A percentile compares a stretch with the other conserved stretches of the same genome.
phyloP scores from a whole-genome alignment of 2,888 invertebrate genomes.

The Drosophila multiciliata region DNA sequence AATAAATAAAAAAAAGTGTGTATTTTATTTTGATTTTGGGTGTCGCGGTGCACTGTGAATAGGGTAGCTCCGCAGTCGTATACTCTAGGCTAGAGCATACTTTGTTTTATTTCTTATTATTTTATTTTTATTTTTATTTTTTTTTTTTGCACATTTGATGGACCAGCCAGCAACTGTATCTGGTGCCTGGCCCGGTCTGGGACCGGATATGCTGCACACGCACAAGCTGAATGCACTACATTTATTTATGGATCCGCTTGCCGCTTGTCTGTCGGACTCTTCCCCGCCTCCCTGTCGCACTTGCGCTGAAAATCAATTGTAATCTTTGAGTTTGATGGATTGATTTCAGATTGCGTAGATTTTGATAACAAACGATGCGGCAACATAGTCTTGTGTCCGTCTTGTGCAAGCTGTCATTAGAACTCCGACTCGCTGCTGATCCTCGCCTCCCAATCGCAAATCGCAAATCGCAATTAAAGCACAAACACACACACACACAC shows the following conservation, averaged over 20 bases:
- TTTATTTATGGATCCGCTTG: slow-evolving; percentile 83
- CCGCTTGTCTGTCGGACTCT: slow-evolving; percentile 28
- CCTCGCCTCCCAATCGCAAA: slow-evolving; percentile 17
- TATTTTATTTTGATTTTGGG: neutral
- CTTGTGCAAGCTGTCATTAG: slow-evolving; percentile 73
- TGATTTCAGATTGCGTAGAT: slow-evolving; percentile 75
- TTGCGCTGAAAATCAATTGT: slow-evolving; percentile 72
- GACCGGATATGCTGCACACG: slow-evolving; percentile 79
- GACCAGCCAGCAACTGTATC: slow-evolving; percentile 37
- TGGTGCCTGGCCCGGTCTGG: slow-evolving; percentile 5
- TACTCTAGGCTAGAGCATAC: slow-evolving; percentile 1
- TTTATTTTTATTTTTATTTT: slow-evolving; percentile 4
- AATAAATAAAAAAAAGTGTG: neutral
- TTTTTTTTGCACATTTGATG: slow-evolving; percentile 72
- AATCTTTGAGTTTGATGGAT: slow-evolving; percentile 81
- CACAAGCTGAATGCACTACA: slow-evolving; percentile 71
- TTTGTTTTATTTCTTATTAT: neutral
- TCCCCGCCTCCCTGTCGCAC: slow-evolving; percentile 1
- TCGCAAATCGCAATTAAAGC: slow-evolving; percentile 65
- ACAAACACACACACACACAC: slow-evolving; percentile 20
- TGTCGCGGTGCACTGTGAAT: neutral
- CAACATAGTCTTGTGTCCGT: neutral
- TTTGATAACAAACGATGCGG: slow-evolving; percentile 61
- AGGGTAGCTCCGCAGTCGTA: neutral
- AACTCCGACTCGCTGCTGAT: slow-evolving; percentile 30